A percentile compares a stretch with the other conserved stretches of the same genome.
phyloP scores from a whole-genome alignment of 2,113 vertebrate species.

The Diglossa brunneiventris region DNA sequence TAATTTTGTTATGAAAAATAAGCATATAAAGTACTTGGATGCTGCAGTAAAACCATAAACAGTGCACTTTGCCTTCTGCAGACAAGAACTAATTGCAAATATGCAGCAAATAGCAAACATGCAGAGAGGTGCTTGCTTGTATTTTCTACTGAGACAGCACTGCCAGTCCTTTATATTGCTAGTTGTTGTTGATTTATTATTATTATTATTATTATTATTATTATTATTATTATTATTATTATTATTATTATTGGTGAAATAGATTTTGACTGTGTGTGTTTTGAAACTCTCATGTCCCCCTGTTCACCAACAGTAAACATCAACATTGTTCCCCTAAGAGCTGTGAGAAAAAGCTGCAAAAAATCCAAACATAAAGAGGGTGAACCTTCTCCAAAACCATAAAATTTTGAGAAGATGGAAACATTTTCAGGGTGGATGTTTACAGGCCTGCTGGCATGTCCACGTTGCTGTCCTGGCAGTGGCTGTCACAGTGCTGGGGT shows the following conservation, averaged over 20 bases:
- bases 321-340: not conserved
- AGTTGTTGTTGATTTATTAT: not conserved
- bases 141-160: not conserved
- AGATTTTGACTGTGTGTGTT: not conserved
- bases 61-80: not conserved
- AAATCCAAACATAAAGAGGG: not conserved
- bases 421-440: not conserved
- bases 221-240: not conserved
- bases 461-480: not conserved
- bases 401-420: not conserved
- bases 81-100: not conserved
- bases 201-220: too few species aligned
- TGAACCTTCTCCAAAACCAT: not conserved
- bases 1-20: conserved; percentile 41
- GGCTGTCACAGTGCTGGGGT: not conserved
- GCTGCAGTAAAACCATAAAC: not conserved
- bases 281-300: not conserved
- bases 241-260: not conserved
- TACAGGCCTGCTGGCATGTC: not conserved
- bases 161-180: not conserved
- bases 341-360: not conserved
- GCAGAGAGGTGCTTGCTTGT: not conserved
- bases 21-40: conserved; percentile 33
- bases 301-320: not conserved
- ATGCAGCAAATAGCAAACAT: not conserved